Evolutionary conservation across 1,140 invertebrate genomes (phyloP).

Genomic region (Leucophenga varia): DNA sequence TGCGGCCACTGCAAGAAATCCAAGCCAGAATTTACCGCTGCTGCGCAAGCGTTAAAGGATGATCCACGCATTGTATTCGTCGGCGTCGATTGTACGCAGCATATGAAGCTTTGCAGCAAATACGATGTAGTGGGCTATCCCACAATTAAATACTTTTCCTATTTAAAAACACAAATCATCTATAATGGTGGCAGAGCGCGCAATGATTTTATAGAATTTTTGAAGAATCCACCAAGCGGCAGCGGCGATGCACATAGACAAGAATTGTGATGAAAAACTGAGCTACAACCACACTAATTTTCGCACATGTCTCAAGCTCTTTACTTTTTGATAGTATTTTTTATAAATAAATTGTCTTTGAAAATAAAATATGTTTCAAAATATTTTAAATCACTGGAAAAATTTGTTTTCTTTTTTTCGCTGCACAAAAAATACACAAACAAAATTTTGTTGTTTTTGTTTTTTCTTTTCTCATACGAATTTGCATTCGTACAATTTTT

Average conservation of each 20-base stretch:
- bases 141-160: slow-evolving; percentile 84
- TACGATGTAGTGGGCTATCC: slow-evolving; percentile 83
- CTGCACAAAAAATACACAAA: too few species aligned
- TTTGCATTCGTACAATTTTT: slow-evolving; percentile 35
- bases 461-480: slow-evolving; percentile 38
- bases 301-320: too few species aligned
- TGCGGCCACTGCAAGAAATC: slow-evolving; percentile 89
- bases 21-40: slow-evolving; percentile 79
- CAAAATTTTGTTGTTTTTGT: too few species aligned
- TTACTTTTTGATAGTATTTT: too few species aligned
- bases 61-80: slow-evolving; percentile 74
- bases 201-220: slow-evolving; percentile 67
- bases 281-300: too few species aligned
- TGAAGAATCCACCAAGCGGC: slow-evolving; percentile 63
- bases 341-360: too few species aligned
- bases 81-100: slow-evolving; percentile 80
- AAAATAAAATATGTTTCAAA: too few species aligned
- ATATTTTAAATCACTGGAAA: too few species aligned
- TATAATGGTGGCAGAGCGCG: slow-evolving; percentile 78
- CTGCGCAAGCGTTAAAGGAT: slow-evolving; percentile 73
- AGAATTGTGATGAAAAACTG: too few species aligned
- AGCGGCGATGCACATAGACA: too few species aligned
- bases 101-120: slow-evolving; percentile 65
- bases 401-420: too few species aligned
- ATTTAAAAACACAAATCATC: slow-evolving; percentile 66